phyloP scores from a whole-genome alignment of 2,888 invertebrate species.

The Andrena fulva region DNA sequence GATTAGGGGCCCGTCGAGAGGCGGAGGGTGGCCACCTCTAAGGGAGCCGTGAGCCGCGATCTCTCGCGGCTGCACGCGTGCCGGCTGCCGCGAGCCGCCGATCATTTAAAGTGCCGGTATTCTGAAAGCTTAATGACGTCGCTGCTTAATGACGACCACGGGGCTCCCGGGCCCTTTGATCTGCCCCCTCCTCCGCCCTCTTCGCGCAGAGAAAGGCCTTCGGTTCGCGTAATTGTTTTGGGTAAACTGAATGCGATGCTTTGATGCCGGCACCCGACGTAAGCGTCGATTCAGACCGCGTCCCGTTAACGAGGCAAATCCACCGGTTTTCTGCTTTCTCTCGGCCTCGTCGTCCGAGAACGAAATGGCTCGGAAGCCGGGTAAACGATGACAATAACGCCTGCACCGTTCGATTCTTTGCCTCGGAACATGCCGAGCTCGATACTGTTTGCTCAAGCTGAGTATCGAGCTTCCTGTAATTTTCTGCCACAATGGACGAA shows the following conservation, averaged over 20 bases:
- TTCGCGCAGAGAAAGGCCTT: conserved; percentile 60
- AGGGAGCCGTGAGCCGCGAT: conserved; percentile 26
- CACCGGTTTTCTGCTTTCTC: conserved; percentile 23
- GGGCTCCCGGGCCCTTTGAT: conserved; percentile 58
- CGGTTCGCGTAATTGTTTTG: conserved; percentile 69
- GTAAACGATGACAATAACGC: conserved; percentile 34
- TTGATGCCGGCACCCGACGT: conserved; percentile 59
- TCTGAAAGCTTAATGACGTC: conserved; percentile 69
- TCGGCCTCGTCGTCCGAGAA: background rate
- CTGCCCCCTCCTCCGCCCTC: conserved; percentile 30
- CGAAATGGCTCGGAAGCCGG: conserved; percentile 44
- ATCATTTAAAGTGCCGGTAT: conserved; percentile 67
- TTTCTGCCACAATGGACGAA: too few species aligned
- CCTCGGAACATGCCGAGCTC: too few species aligned
- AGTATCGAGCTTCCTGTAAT: too few species aligned
- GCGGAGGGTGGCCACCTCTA: background rate
- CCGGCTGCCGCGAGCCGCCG: conserved; percentile 55
- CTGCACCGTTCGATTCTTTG: conserved; percentile 15
- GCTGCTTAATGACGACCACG: conserved; percentile 66
- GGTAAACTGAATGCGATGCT: conserved; percentile 68
- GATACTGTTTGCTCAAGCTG: background rate
- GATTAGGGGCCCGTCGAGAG: conserved; percentile 66
- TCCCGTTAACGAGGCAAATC: conserved; percentile 66
- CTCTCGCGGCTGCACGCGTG: conserved; percentile 55
- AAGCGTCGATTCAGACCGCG: conserved; percentile 57